phyloP scores from a whole-genome alignment of 2,888 invertebrate species.

The Trichopoda pennipes region DNA sequence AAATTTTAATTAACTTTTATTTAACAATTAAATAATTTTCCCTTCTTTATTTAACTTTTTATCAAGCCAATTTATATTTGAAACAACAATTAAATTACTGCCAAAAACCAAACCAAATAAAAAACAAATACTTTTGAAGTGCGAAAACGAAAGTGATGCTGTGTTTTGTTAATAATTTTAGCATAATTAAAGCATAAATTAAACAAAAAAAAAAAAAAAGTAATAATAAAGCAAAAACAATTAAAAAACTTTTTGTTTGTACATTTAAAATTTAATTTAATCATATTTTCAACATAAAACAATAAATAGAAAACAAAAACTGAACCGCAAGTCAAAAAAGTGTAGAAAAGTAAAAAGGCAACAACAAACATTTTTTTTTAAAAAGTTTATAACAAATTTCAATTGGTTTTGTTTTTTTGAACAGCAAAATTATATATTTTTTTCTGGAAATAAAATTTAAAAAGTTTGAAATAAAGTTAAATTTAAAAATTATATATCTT shows the following conservation, averaged over 20 bases:
- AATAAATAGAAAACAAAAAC: constrained; percentile 20
- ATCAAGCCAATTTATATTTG: too few relatives aligned
- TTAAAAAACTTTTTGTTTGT: constrained; percentile 1
- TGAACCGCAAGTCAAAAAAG: background rate
- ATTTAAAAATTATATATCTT: too few relatives aligned
- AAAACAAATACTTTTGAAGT: background rate
- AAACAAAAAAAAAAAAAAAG: background rate
- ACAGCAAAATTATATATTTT: too few relatives aligned
- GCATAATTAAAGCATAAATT: constrained; percentile 6
- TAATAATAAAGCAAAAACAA: constrained; percentile 8
- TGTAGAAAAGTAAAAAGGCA: background rate
- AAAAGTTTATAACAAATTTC: constrained; percentile 2
- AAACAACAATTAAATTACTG: too few relatives aligned
- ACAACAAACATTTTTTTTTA: background rate
- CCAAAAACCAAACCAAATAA: too few relatives aligned
- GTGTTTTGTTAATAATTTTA: background rate
- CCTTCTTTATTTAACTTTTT: too few relatives aligned
- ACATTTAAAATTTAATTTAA: too few relatives aligned
- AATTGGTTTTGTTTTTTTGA: background rate
- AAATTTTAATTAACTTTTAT: too few relatives aligned
- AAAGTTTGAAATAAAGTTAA: too few relatives aligned
- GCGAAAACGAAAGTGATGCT: constrained; percentile 18
- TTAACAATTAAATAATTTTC: too few relatives aligned
- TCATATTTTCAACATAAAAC: too few relatives aligned
- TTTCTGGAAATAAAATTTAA: too few relatives aligned